Percentiles rank a stretch among this genome's conserved stretches.
These are phyloP conservation scores for Bubo scandiacus DNA, from an alignment of 2,113 vertebrate genomes.

Conservation along the genomic window DNA sequence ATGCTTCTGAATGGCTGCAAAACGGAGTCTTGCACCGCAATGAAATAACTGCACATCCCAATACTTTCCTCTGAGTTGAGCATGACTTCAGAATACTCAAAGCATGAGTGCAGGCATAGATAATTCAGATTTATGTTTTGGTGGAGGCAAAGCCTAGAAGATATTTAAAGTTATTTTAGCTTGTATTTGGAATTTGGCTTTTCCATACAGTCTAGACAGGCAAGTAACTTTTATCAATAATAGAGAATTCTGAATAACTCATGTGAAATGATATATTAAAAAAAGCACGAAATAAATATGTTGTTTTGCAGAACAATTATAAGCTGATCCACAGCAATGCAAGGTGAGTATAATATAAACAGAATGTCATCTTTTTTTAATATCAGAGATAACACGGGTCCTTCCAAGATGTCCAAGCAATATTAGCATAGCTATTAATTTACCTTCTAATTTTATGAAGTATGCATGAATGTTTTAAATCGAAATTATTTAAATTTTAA, in stretches of 20 bases:
- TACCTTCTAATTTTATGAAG: not conserved
- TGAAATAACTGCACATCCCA: not conserved
- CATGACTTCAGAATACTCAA: not conserved
- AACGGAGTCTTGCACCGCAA: not conserved
- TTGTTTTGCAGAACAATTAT: conserved; percentile 36
- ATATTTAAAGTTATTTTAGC: not conserved
- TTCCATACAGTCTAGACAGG: not conserved
- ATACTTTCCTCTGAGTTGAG: not conserved
- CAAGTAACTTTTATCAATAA: not conserved
- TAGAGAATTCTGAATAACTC: not conserved
- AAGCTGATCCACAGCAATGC: not conserved
- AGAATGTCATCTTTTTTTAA: not conserved
- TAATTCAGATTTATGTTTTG: not conserved
- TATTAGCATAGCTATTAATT: not conserved
- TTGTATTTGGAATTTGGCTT: not conserved
- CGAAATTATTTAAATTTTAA: not conserved
- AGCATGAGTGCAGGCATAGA: not conserved
- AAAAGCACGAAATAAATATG: not conserved
- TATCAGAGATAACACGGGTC: not conserved
- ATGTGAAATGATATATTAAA: not conserved
- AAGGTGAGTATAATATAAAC: conserved; percentile 42
- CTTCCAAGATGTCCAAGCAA: not conserved
- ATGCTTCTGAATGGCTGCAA: not conserved
- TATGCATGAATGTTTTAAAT: not conserved
- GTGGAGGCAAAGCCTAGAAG: not conserved